Base-by-base conservation (phyloP, 2,888 invertebrate species). In the Isoperla grammatica region DNA sequence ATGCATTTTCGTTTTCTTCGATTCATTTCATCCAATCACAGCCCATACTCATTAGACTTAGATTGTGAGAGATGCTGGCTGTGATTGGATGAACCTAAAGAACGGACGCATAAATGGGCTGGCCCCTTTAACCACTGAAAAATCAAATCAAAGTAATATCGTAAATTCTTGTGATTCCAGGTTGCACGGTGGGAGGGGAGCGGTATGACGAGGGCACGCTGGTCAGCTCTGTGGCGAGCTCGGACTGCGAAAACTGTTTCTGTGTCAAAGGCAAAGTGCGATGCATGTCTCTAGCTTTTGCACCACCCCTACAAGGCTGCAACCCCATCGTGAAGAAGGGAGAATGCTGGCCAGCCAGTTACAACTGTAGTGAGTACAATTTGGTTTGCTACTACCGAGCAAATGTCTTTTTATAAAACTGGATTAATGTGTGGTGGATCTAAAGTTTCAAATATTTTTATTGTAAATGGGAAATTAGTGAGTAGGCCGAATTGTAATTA, bases 291-390 rank as follows among this genome's bases (percentile, higher is more conserved):
- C 78, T 89, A 60, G 81, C 85, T 17, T 92, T 91, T 69, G 84
- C 89, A 1, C 86, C 88, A 1, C 81, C 87, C 0, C 77, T 89
- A 60, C 81, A 84, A 64, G 88, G 88, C 54, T 93, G 92, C 73
- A 78, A 76, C 53, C 90, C 92, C 0, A 81, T 90, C 54, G 81
- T 88, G 56, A 83, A 83, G 54, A 78, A 81, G 40, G 90, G 89
- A 1, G 86, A 90, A 70, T 92, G 92, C 73, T 92, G 92, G 70
- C 89, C 92, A 11, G 85, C 88, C 54, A 88, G 88, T 70, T 92
- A 91, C 73, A 85, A 86, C 68, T 92, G 91, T 71, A 83, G 87
- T 80, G 78, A 81, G 80, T 81, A 65, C 59, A 63, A n/a, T n/a
- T n/a, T n/a, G n/a, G n/a, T n/a, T n/a, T n/a, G n/a, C n/a, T n/a